Conservation (phyloP, 2,113 vertebrate genomes). For the Perca schrenkii region DNA sequence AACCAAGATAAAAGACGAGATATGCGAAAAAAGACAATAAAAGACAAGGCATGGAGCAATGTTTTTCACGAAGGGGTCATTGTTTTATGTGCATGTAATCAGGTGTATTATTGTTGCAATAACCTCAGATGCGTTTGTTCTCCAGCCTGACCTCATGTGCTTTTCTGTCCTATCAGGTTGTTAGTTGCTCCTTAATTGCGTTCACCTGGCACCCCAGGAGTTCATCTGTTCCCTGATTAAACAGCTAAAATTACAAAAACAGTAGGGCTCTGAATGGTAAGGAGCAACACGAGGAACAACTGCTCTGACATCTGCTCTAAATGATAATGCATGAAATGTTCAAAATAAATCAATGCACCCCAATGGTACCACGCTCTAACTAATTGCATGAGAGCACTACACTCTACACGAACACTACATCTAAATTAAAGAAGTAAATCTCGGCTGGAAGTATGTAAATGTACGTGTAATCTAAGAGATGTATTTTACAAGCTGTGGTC, state of each 20-base stretch:
- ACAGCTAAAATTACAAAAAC: slow-evolving; percentile 53
- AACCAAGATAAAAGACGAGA: no score
- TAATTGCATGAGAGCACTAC: neutral
- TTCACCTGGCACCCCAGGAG: slow-evolving; percentile 53
- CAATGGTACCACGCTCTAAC: neutral
- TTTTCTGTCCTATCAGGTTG: slow-evolving; percentile 19
- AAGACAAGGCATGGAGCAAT: no score
- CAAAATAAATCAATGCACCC: slow-evolving; percentile 36
- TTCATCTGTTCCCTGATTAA: slow-evolving; percentile 55
- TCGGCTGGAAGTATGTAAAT: slow-evolving; percentile 20
- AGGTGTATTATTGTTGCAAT: neutral
- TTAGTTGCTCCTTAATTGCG: slow-evolving; percentile 48
- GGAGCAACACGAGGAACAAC: slow-evolving; percentile 7
- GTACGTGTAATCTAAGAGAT: neutral
- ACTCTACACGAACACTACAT: neutral
- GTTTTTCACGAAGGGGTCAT: no score
- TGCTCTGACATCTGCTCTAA: slow-evolving; percentile 51
- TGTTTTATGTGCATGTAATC: neutral
- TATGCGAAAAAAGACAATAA: no score
- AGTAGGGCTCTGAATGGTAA: slow-evolving; percentile 51
- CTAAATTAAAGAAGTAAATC: slow-evolving; percentile 33
- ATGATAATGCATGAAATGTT: slow-evolving; percentile 50
- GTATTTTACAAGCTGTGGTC: slow-evolving; percentile 9
- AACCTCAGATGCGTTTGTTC: neutral
- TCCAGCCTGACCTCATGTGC: slow-evolving; percentile 4